Evolutionary conservation across 2,888 invertebrate species (phyloP).

Genomic region (Melikaiella ostensackeni): DNA sequence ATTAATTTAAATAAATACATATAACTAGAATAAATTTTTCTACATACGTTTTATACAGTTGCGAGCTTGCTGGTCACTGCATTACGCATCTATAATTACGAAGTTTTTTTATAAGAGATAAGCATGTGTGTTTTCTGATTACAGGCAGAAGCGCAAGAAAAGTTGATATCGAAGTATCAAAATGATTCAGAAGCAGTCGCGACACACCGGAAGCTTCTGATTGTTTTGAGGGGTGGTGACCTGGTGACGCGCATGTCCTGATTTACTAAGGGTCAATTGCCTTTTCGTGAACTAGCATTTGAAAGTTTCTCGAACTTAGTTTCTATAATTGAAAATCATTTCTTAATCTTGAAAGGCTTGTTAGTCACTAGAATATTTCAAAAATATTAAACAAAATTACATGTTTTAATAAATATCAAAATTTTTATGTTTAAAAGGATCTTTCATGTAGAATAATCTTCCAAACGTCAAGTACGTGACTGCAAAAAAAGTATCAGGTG

Average conservation of each 20-base stretch:
- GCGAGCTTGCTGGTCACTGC: not conserved
- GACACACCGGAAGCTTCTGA: constrained; percentile 73
- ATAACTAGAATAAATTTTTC: too few relatives aligned
- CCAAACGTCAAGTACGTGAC: too few relatives aligned
- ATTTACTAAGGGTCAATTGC: constrained; percentile 67
- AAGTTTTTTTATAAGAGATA: constrained; percentile 20
- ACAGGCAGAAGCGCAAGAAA: constrained; percentile 49
- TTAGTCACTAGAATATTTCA: too few relatives aligned
- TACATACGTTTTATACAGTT: not conserved
- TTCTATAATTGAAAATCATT: too few relatives aligned
- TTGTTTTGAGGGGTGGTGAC: constrained; percentile 67
- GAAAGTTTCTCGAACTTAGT: not conserved
- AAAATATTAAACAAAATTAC: too few relatives aligned
- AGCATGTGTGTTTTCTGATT: constrained; percentile 31
- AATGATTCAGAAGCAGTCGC: constrained; percentile 71
- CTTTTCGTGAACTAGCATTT: constrained; percentile 59
- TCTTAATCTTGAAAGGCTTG: too few relatives aligned
- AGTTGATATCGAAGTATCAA: constrained; percentile 69
- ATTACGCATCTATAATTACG: constrained; percentile 15
- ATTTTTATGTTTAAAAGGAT: too few relatives aligned
- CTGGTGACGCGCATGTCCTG: constrained; percentile 70
- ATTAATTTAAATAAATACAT: too few relatives aligned
- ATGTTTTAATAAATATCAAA: too few relatives aligned
- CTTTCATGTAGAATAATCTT: too few relatives aligned
- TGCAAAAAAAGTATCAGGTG: too few relatives aligned